A percentile compares a stretch with the other conserved stretches of the same genome.
phyloP scores from a whole-genome alignment of 2,113 vertebrate species.

The Rhodinocichla rosea region DNA sequence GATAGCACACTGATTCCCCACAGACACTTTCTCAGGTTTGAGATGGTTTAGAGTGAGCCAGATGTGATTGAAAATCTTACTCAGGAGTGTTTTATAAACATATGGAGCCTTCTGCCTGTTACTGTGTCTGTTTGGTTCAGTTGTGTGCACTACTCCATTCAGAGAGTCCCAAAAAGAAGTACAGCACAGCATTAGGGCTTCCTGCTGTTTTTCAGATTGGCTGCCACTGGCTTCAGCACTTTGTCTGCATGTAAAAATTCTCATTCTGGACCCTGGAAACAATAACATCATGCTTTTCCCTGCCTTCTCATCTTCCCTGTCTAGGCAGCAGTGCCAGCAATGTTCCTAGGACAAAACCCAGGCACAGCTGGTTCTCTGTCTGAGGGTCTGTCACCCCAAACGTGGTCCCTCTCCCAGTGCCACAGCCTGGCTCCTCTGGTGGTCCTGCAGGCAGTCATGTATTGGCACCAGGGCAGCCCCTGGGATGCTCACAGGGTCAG shows the following conservation, averaged over 20 bases:
- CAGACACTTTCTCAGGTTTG: background rate
- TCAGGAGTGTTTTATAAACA: background rate
- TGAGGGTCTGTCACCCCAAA: background rate
- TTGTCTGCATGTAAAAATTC: background rate
- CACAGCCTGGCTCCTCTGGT: background rate
- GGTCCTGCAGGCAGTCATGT: background rate
- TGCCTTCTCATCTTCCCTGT: background rate
- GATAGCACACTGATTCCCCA: accelerated
- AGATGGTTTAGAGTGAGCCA: background rate
- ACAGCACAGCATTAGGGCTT: accelerated
- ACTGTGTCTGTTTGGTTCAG: background rate
- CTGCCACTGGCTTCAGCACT: background rate
- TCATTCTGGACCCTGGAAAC: background rate
- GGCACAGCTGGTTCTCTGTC: background rate
- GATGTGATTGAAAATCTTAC: background rate
- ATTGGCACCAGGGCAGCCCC: background rate
- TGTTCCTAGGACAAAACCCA: background rate
- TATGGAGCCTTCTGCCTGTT: background rate
- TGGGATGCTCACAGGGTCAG: background rate
- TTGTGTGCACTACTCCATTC: background rate
- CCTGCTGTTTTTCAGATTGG: background rate
- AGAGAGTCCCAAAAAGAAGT: background rate
- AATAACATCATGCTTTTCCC: background rate
- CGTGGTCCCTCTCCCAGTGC: accelerated
- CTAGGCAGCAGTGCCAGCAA: background rate